Evolutionary conservation across 2,888 invertebrate species (phyloP).

Genomic region (Lagria hirta): DNA sequence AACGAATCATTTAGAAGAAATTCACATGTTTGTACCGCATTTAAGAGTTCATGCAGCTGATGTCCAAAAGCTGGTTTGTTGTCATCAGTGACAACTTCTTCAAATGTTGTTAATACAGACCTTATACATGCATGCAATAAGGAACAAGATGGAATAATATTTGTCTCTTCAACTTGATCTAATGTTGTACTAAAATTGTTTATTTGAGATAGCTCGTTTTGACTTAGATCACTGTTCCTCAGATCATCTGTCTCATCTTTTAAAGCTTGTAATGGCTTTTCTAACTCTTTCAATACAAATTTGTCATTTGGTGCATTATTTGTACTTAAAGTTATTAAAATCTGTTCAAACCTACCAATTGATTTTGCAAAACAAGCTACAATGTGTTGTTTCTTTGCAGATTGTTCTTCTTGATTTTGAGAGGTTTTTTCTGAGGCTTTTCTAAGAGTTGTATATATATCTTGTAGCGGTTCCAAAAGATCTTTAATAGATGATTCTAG

Average conservation of each 20-base stretch:
- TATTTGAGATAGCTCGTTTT: constrained; percentile 36
- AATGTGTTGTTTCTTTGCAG: constrained; percentile 19
- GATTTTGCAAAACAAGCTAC: constrained; percentile 22
- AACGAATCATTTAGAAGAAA: no score
- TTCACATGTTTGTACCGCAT: no score
- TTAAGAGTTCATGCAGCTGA: no score
- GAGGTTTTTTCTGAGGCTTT: constrained; percentile 40
- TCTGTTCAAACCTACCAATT: constrained; percentile 34
- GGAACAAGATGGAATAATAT: no score
- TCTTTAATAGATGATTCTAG: constrained; percentile 51
- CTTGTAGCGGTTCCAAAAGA: constrained; percentile 51
- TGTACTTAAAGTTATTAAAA: constrained; percentile 30
- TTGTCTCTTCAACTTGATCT: no score
- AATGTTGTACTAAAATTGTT: constrained; percentile 39
- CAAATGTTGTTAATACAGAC: no score
- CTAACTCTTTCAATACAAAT: constrained; percentile 41
- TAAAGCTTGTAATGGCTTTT: constrained; percentile 43
- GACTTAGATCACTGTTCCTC: constrained; percentile 26
- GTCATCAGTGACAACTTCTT: no score
- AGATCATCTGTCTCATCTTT: constrained; percentile 30
- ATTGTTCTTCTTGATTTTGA: constrained; percentile 29
- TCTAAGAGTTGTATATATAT: constrained; percentile 43
- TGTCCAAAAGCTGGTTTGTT: no score
- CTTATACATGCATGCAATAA: no score
- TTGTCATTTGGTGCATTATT: constrained; percentile 28